Percentiles rank a stretch among this genome's conserved stretches.
Evolutionary conservation across 2,113 vertebrate genomes (phyloP).

Genomic region (Megaptera novaeangliae): DNA sequence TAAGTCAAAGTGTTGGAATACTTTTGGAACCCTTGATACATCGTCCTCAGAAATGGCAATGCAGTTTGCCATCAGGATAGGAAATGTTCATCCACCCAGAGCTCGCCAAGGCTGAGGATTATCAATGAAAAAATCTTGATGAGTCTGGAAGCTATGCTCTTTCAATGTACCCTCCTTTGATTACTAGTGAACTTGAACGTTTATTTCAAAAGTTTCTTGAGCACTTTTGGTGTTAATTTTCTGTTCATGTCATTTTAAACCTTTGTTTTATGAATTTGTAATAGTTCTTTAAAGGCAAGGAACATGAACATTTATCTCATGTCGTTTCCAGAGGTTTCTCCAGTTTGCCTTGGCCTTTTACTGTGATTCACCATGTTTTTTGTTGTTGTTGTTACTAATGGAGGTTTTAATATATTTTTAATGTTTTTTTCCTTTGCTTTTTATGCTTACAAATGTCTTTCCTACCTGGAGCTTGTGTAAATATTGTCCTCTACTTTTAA

Average conservation of each 20-base stretch:
- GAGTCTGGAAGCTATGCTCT: neutral
- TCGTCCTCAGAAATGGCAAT: neutral
- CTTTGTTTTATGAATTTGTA: neutral
- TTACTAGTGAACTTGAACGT: neutral
- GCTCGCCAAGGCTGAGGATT: no score
- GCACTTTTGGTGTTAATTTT: neutral
- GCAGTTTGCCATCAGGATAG: no score
- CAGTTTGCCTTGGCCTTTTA: neutral
- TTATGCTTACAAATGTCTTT: neutral
- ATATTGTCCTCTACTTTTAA: neutral
- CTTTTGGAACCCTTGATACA: neutral
- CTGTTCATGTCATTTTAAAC: neutral
- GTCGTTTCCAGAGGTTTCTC: rapidly evolving
- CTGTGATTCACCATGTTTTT: neutral
- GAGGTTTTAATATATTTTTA: neutral
- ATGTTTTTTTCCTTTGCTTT: neutral
- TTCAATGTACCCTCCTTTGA: neutral
- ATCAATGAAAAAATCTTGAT: no score
- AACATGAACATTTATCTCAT: rapidly evolving
- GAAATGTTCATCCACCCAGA: neutral
- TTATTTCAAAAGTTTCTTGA: neutral
- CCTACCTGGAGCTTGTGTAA: neutral
- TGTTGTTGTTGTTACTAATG: neutral
- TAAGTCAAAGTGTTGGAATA: neutral
- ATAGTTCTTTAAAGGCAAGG: neutral